These are phyloP conservation scores for Seriola rivoliana DNA, from an alignment of 2,113 vertebrate species.

Conservation along the genomic window DNA sequence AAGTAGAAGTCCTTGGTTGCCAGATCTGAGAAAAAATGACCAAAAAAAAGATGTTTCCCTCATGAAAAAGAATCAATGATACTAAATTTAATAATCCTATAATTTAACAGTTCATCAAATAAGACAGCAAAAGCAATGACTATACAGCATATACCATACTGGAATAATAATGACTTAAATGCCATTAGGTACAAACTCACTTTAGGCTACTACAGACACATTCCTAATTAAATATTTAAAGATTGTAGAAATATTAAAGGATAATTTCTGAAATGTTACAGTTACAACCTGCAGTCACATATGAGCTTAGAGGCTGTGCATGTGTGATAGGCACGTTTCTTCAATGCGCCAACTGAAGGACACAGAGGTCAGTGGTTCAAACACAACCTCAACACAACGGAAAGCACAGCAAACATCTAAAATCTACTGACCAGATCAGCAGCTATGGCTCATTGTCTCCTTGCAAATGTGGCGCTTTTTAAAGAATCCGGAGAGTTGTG, in stretches of 20 bases:
- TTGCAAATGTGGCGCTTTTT: neutral
- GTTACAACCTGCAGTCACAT: neutral
- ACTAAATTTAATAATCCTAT: too few relatives aligned
- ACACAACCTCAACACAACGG: neutral
- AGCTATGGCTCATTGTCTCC: neutral
- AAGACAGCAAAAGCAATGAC: neutral
- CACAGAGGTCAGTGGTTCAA: constrained; percentile 78
- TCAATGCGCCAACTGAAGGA: constrained; percentile 75
- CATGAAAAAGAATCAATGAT: too few relatives aligned
- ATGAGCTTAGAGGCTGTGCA: fast-evolving
- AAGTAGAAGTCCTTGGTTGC: constrained; percentile 72
- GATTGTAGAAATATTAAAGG: neutral
- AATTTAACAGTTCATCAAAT: too few relatives aligned
- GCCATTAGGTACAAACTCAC: neutral
- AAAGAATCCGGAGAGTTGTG: neutral
- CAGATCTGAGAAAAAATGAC: constrained; percentile 66
- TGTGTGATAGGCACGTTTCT: constrained; percentile 27
- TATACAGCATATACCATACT: too few relatives aligned
- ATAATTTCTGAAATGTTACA: neutral
- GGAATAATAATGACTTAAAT: neutral
- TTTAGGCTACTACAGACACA: neutral
- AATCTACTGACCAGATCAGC: neutral
- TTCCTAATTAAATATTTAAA: neutral
- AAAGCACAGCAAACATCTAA: neutral
- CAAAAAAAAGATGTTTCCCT: neutral